These are phyloP conservation scores for Peucedramus taeniatus DNA, from an alignment of 2,113 vertebrate species.

Conservation along the genomic window DNA sequence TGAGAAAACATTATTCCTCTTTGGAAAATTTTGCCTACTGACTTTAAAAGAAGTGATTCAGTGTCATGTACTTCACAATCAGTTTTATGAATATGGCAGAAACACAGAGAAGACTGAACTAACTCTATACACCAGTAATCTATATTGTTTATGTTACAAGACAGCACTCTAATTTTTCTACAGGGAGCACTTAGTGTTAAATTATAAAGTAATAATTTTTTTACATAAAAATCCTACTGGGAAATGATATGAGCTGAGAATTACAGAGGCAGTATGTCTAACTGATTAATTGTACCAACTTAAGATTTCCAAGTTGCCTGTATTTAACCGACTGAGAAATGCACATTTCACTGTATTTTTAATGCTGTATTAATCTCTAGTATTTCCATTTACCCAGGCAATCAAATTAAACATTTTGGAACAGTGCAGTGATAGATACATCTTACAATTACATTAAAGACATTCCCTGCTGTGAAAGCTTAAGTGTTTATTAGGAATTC, in stretches of 20 bases:
- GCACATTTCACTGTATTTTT: conserved; percentile 49
- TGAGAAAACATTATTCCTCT: neutral
- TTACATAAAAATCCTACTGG: conserved; percentile 43
- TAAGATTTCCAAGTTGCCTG: conserved; percentile 51
- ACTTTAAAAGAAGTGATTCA: neutral
- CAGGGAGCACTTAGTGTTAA: conserved; percentile 28
- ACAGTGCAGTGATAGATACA: neutral
- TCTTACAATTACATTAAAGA: conserved; percentile 4
- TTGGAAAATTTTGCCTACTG: neutral
- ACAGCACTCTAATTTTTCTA: conserved; percentile 43
- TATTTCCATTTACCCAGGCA: conserved; percentile 24
- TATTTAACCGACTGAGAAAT: conserved; percentile 34
- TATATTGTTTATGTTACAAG: conserved; percentile 16
- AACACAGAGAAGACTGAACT: neutral
- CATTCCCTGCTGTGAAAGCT: neutral
- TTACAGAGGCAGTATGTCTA: conserved; percentile 43
- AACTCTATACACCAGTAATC: neutral
- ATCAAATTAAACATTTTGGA: conserved; percentile 60
- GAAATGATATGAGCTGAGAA: conserved; percentile 24
- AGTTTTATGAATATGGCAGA: neutral
- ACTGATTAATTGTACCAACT: conserved; percentile 50
- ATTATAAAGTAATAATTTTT: conserved; percentile 53
- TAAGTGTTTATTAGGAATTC: neutral
- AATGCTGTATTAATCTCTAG: conserved; percentile 43
- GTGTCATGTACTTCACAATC: neutral